Conservation (phyloP, 2,113 vertebrate species). For the Tupaia tana region DNA sequence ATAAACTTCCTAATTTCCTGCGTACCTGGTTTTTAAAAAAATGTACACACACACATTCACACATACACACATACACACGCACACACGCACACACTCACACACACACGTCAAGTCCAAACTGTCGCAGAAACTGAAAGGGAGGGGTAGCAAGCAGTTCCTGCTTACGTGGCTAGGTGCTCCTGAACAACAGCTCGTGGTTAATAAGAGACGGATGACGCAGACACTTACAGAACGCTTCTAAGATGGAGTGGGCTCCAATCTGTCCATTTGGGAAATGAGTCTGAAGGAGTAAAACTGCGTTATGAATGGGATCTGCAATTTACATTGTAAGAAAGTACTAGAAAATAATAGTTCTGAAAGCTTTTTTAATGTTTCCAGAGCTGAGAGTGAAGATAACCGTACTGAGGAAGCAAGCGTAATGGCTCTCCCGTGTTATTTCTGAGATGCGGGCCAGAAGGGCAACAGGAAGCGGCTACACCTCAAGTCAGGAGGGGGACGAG, state of each 20-base stretch:
- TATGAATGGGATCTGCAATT: rapidly evolving
- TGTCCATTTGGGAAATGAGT: neutral
- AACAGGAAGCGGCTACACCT: neutral
- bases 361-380: neutral
- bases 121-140: neutral
- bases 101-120: neutral
- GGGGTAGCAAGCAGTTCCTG: neutral
- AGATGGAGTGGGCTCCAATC: neutral
- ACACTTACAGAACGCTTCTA: neutral
- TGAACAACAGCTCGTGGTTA: rapidly evolving
- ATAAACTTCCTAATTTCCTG: slow-evolving; percentile 54
- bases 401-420: rapidly evolving
- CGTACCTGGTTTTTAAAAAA: neutral
- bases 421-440: neutral
- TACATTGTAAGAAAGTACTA: neutral
- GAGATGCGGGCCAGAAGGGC: rapidly evolving
- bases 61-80: neutral
- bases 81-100: neutral
- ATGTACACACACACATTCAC: neutral
- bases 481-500: neutral
- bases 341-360: neutral
- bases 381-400: neutral
- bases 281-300: rapidly evolving
- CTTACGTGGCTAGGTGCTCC: rapidly evolving
- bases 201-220: neutral